These are phyloP conservation scores for Lobophora halterata DNA, from an alignment of 2,888 invertebrate species.

Conservation along the genomic window DNA sequence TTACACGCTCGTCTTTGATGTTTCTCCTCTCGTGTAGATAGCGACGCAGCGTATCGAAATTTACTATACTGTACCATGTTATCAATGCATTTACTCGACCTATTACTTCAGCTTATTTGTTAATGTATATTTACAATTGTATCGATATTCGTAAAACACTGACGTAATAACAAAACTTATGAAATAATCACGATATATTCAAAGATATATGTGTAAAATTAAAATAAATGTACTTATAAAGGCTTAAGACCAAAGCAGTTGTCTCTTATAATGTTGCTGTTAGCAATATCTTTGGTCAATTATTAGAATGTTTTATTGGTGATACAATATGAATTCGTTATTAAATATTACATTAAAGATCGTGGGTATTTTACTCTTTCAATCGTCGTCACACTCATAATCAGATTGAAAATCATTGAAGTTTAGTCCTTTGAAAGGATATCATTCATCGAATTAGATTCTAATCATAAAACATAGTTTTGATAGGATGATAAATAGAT, in stretches of 20 bases:
- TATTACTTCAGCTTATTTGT: slow-evolving; percentile 60
- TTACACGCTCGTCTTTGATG: slow-evolving; percentile 35
- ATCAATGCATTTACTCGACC: slow-evolving; percentile 57
- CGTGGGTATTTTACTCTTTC: slow-evolving; percentile 58
- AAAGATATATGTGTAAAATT: slow-evolving; percentile 56
- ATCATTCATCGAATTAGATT: slow-evolving; percentile 31
- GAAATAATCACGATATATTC: slow-evolving; percentile 46
- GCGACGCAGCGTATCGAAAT: slow-evolving; percentile 44
- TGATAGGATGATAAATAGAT: slow-evolving; percentile 22
- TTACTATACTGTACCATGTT: slow-evolving; percentile 37
- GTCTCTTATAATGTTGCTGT: slow-evolving; percentile 66
- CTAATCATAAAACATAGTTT: slow-evolving; percentile 25
- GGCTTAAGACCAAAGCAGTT: slow-evolving; percentile 71
- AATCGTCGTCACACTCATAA: slow-evolving; percentile 22
- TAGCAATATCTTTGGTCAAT: slow-evolving; percentile 79
- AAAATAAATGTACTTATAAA: slow-evolving; percentile 65
- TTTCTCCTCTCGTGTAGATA: slow-evolving; percentile 49
- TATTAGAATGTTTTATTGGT: slow-evolving; percentile 73
- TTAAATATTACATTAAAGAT: slow-evolving; percentile 54
- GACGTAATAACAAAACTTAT: slow-evolving; percentile 45
- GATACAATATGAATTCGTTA: slow-evolving; percentile 62
- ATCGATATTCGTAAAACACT: slow-evolving; percentile 45
- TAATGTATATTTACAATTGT: slow-evolving; percentile 53
- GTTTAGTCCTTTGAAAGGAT: slow-evolving; percentile 22
- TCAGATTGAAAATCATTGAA: slow-evolving; percentile 4